Evolutionary conservation across 2,888 invertebrate species (phyloP).

Genomic region (Heliconius hortense): DNA sequence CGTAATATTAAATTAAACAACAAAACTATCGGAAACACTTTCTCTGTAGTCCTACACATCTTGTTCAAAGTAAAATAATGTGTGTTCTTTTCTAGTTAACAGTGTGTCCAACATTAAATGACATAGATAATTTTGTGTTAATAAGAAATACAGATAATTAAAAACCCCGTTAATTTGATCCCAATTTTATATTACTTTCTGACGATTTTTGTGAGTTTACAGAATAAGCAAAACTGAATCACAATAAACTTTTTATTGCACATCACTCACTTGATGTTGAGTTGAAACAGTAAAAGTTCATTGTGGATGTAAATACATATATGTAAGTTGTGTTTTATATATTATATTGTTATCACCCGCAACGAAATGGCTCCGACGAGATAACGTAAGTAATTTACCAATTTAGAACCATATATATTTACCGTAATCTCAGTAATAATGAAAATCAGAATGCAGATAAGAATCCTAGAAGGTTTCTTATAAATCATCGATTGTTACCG

Average conservation of each 20-base stretch:
- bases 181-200: slow-evolving; percentile 32
- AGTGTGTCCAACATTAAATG: slow-evolving; percentile 33
- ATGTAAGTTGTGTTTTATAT: slow-evolving; percentile 52
- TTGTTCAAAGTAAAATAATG: slow-evolving; percentile 29
- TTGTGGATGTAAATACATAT: slow-evolving; percentile 45
- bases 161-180: slow-evolving; percentile 27
- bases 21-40: slow-evolving; percentile 31
- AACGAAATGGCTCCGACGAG: slow-evolving; percentile 72
- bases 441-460: slow-evolving; percentile 59
- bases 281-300: slow-evolving; percentile 41
- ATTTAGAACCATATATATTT: slow-evolving; percentile 63
- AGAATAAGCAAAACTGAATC: slow-evolving; percentile 34
- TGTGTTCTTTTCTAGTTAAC: slow-evolving; percentile 37
- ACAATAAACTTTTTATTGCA: slow-evolving; percentile 39
- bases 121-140: slow-evolving; percentile 29
- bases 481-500: slow-evolving; percentile 69
- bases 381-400: slow-evolving; percentile 77
- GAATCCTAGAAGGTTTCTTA: slow-evolving; percentile 46
- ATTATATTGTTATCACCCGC: slow-evolving; percentile 57
- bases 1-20: not conserved
- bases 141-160: slow-evolving; percentile 11
- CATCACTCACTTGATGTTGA: slow-evolving; percentile 37
- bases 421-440: slow-evolving; percentile 52
- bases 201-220: slow-evolving; percentile 39
- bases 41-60: slow-evolving; percentile 23